A percentile compares a stretch with the other conserved stretches of the same genome.
Conservation (phyloP, 2,113 vertebrate species). For the Lanius collurio region DNA sequence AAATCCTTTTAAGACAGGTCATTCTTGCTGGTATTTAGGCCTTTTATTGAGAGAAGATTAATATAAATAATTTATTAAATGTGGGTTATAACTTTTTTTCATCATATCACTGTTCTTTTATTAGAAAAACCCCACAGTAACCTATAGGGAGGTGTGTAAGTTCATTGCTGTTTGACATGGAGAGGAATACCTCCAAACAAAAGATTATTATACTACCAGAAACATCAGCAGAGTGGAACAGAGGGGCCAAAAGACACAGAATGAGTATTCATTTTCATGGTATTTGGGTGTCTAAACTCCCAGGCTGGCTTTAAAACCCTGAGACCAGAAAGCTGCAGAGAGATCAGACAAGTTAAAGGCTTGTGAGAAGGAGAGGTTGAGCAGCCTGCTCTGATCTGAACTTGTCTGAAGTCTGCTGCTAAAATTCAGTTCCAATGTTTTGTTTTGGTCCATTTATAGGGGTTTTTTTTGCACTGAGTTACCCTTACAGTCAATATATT, state of each 20-base stretch:
- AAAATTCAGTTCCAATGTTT: background rate
- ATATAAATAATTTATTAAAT: background rate
- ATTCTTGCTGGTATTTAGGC: background rate
- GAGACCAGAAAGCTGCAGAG: background rate
- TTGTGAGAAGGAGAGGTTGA: background rate
- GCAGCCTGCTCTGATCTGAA: background rate
- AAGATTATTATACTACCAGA: background rate
- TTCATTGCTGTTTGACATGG: background rate
- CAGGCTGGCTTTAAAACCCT: background rate
- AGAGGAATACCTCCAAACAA: background rate
- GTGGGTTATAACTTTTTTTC: background rate
- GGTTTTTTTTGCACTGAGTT: background rate
- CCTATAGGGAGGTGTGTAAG: background rate
- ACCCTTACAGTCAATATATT: background rate
- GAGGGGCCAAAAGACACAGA: background rate
- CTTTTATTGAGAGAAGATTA: background rate
- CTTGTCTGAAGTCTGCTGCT: background rate
- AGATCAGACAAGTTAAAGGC: background rate
- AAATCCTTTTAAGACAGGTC: background rate
- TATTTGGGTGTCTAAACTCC: background rate
- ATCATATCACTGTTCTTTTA: background rate
- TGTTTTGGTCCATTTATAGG: background rate
- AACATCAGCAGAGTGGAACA: background rate
- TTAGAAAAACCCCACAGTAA: background rate
- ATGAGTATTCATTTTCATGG: background rate